A percentile compares a stretch with the other conserved stretches of the same genome.
Conservation (phyloP, 2,888 invertebrate species). For the Antitype chi region DNA sequence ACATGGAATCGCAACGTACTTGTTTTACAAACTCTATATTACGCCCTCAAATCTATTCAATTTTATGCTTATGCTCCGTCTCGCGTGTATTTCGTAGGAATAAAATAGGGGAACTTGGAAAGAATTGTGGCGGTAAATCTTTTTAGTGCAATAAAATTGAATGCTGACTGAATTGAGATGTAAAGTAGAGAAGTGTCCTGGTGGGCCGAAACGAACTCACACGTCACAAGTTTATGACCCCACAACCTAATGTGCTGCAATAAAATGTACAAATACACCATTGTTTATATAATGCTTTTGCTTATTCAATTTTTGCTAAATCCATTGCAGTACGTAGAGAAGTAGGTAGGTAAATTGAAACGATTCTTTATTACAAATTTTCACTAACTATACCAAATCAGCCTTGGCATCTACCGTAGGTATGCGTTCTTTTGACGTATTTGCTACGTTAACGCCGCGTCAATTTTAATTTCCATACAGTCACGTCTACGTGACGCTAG, state of each 20-base stretch:
- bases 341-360: not conserved
- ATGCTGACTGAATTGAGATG: conserved; percentile 73
- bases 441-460: not conserved
- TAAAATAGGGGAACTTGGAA: conserved; percentile 59
- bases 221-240: conserved; percentile 72
- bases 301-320: conserved; percentile 7
- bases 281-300: conserved; percentile 23
- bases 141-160: conserved; percentile 77
- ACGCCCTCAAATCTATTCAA: conserved; percentile 56
- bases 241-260: conserved; percentile 65
- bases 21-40: conserved; percentile 52
- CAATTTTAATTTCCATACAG: not conserved
- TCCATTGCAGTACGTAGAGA: not conserved
- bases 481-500: not conserved
- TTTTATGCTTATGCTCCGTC: conserved; percentile 46
- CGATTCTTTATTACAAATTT: not conserved
- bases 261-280: conserved; percentile 58
- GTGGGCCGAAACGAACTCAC: conserved; percentile 64
- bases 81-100: conserved; percentile 43
- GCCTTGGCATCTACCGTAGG: not conserved
- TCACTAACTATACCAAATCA: not conserved
- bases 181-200: conserved; percentile 65
- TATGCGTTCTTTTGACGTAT: conserved; percentile 19
- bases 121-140: conserved; percentile 71
- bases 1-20: conserved; percentile 47